phyloP scores from a whole-genome alignment of 2,888 invertebrate genomes.

The Argyresthia goedartella region DNA sequence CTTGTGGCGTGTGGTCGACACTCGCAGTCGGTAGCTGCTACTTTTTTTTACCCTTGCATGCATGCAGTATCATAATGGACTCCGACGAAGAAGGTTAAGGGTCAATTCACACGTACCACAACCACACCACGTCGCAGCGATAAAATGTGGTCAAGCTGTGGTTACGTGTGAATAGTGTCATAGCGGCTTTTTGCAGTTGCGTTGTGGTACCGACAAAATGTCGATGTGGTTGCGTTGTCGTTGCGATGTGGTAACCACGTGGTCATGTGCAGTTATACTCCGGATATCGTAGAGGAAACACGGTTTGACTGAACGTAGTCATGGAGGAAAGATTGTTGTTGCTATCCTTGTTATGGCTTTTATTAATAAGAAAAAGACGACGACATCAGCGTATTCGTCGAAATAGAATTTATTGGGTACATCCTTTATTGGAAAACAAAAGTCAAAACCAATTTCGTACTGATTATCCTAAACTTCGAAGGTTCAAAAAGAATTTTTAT shows the following conservation, averaged over 20 bases:
- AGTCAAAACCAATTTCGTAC: constrained; percentile 12
- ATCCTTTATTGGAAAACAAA: constrained; percentile 14
- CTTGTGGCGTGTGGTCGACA: constrained; percentile 8
- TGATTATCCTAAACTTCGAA: constrained; percentile 9
- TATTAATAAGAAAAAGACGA: background rate
- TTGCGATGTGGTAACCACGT: background rate
- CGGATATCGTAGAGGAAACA: background rate
- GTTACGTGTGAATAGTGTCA: too few relatives aligned
- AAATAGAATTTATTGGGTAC: constrained; percentile 14
- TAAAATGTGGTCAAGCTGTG: too few relatives aligned
- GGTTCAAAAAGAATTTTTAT: constrained; percentile 5
- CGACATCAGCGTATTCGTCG: background rate
- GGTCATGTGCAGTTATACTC: background rate
- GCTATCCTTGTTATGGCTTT: background rate
- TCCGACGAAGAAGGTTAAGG: too few relatives aligned
- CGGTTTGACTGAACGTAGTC: background rate
- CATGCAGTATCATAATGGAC: constrained; percentile 16
- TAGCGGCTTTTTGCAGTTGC: too few relatives aligned
- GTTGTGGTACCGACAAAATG: too few relatives aligned
- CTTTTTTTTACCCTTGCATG: constrained; percentile 9
- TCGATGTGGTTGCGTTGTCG: background rate
- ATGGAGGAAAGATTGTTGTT: background rate
- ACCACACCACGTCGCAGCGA: too few relatives aligned
- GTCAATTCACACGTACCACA: too few relatives aligned
- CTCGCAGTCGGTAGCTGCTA: constrained; percentile 16